These are phyloP conservation scores for Sebastes vulpes DNA, from an alignment of 2,797 vertebrate genomes.

Conservation along the genomic window DNA sequence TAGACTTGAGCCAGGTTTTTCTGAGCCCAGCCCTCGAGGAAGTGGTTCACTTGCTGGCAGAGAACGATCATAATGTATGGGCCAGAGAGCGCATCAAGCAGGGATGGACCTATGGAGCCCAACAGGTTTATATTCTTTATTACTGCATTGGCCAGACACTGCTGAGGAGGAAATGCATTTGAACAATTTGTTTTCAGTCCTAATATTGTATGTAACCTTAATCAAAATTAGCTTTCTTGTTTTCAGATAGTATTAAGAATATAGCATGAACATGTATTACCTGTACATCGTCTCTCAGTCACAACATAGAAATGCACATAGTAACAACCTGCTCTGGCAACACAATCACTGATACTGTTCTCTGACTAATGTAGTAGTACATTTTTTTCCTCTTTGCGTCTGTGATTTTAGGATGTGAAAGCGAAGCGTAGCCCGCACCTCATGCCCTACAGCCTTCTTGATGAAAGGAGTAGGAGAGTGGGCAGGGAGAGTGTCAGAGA, in stretches of 20 bases:
- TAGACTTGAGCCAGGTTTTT: constrained; percentile 90
- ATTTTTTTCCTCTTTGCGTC: not conserved
- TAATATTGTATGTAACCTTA: not conserved
- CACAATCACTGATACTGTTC: not conserved
- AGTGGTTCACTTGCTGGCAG: constrained; percentile 90
- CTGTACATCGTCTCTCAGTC: not conserved
- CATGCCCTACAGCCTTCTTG: constrained; percentile 92
- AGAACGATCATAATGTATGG: constrained; percentile 96
- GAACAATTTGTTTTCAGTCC: not conserved
- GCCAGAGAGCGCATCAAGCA: constrained; percentile 92
- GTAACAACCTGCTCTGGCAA: not conserved
- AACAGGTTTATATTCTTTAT: constrained; percentile 85
- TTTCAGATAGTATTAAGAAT: not conserved
- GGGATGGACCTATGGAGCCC: constrained; percentile 93
- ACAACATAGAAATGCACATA: not conserved
- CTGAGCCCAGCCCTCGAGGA: constrained; percentile 89
- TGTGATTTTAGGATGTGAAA: constrained; percentile 90
- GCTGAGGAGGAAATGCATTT: not conserved
- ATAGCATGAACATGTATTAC: not conserved
- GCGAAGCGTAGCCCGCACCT: constrained; percentile 91
- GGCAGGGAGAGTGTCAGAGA: constrained; percentile 89
- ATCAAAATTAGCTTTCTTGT: not conserved
- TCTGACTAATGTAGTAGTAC: not conserved
- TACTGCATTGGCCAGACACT: not conserved
- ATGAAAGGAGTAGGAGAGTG: constrained; percentile 89